Conservation (phyloP, 2,113 vertebrate species). For the Chaetorhynchus papuensis region DNA sequence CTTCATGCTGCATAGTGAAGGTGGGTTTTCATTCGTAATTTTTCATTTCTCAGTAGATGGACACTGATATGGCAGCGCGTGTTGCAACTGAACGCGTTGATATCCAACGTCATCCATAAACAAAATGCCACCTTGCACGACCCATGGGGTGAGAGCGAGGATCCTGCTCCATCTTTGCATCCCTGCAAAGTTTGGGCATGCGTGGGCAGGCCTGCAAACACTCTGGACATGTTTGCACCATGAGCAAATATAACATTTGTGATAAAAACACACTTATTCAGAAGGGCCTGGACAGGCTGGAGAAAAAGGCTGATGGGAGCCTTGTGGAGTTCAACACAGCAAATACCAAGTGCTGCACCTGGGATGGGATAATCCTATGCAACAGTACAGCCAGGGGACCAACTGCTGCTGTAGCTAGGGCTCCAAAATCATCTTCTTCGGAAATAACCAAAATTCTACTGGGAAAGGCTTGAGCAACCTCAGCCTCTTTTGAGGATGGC, state of each 20-base stretch:
- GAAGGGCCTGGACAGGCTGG: background rate
- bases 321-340: background rate
- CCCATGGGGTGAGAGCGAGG: background rate
- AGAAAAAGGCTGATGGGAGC: background rate
- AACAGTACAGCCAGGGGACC: background rate
- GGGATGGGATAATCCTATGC: background rate
- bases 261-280: background rate
- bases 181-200: accelerated
- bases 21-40: background rate
- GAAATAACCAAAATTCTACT: background rate
- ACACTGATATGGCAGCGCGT: background rate
- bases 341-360: background rate
- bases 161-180: background rate
- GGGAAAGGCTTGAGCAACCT: background rate
- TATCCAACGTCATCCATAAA: background rate
- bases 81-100: background rate
- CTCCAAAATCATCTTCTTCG: background rate
- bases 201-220: background rate
- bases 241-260: accelerated
- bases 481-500: background rate
- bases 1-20: background rate
- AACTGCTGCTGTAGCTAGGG: background rate
- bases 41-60: constrained; percentile 17
- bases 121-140: background rate
- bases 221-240: background rate